Base-by-base conservation (phyloP, 2,797 vertebrate species). In the Hemibagrus guttatus region DNA sequence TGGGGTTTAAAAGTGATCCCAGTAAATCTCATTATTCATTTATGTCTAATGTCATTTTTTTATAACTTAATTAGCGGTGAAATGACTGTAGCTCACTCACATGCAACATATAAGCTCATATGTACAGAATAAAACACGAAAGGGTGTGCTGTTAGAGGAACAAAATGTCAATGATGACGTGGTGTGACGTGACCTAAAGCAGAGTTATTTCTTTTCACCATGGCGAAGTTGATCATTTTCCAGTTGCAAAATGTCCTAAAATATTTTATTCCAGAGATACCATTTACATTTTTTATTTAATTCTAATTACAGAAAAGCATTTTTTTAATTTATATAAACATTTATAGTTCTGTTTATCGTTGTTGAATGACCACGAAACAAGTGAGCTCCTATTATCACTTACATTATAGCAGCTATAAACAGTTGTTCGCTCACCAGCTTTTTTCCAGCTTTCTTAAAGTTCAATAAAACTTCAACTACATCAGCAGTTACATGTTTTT, bases 31-130 rank as follows among this genome's bases (percentile, higher is more conserved):
- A 58, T 85, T 89, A 63, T 82, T 81, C 17, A 8, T 61, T 79
- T 80, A 84, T 58, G 26, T 31, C 39, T 79, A 86, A 75, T 86
- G 74, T 80, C 16, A 39, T 69, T 86, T 79, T 79, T 61, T 54
- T 61, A 58, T 75, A 82, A 83, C 79, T 19, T 26, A 66, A 80
- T 87, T 76, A 76, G 68, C 61, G 82, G 63, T 13, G 7, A 68
- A 54, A 58, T 81, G 28, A 28, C 28, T 35, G 28, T 4, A 35
- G 28, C 39, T 46, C 35, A 42, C 21, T 23, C 23, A 61, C 31
- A n/a, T 63, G 13, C 58, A 11, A n/a, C 58, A 46, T 63, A 21
- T 26, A 19, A 63, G 56, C 56, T 39, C 54, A 1, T 80, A 26
- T 42, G 12, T 59, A 59, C 13, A 21, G 54, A 79, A 26, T 80